phyloP scores from a whole-genome alignment of 2,888 invertebrate species.

The Blomia tropicalis region DNA sequence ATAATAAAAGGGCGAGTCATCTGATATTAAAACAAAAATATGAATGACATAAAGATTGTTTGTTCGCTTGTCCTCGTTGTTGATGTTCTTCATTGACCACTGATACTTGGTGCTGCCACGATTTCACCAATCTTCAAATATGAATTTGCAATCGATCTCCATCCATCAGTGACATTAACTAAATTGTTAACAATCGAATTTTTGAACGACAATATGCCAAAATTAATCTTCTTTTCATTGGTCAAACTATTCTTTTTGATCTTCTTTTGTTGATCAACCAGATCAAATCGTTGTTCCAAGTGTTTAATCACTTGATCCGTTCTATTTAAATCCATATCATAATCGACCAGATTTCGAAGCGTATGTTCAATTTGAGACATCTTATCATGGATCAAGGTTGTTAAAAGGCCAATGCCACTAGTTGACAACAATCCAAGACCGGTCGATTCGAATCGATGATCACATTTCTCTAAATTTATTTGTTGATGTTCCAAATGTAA shows the following conservation, averaged over 20 bases:
- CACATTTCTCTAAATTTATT: neutral
- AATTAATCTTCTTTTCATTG: neutral
- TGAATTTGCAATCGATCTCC: neutral
- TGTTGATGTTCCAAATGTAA: neutral
- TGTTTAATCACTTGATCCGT: neutral
- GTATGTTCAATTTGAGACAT: neutral
- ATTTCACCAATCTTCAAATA: conserved; percentile 1
- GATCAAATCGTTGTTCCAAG: neutral
- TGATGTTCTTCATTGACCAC: no score
- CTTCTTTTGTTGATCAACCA: neutral
- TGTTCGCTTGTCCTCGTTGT: no score
- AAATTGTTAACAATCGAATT: neutral
- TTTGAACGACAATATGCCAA: no score
- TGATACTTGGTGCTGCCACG: no score
- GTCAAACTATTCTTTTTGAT: neutral
- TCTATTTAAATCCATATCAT: neutral
- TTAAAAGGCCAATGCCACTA: conserved; percentile 8
- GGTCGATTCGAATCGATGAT: neutral
- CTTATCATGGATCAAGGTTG: neutral
- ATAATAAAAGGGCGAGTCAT: no score
- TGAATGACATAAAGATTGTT: no score
- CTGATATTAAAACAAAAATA: no score
- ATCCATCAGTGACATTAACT: neutral
- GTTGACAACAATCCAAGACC: neutral
- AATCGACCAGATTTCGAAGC: neutral